Evolutionary conservation across 2,888 invertebrate species (phyloP).

Genomic region (Phytoseiulus persimilis): DNA sequence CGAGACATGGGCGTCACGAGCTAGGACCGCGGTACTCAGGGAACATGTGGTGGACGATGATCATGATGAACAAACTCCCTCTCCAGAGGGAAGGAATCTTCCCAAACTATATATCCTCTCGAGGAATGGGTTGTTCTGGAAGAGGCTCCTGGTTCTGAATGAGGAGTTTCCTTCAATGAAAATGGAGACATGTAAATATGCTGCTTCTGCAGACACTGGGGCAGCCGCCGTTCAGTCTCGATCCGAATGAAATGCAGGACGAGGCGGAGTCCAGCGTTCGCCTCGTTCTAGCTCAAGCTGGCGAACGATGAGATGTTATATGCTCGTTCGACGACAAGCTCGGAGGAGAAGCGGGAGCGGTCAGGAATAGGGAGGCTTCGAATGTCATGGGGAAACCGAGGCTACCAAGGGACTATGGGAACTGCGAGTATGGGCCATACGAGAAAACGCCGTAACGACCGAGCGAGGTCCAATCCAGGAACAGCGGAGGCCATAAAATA

Average conservation of each 20-base stretch:
- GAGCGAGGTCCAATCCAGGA: background rate
- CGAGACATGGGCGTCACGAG: too few relatives aligned
- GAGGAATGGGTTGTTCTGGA: too few relatives aligned
- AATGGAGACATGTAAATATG: too few relatives aligned
- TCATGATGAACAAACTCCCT: too few relatives aligned
- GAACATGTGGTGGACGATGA: too few relatives aligned
- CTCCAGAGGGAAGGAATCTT: too few relatives aligned
- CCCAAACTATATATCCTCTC: too few relatives aligned
- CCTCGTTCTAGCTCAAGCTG: background rate
- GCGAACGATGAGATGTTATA: background rate
- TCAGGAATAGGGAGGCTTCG: background rate
- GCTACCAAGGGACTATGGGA: background rate
- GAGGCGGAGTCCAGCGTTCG: background rate
- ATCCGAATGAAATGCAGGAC: background rate
- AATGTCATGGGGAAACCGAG: background rate
- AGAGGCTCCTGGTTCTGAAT: too few relatives aligned
- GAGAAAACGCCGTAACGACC: background rate
- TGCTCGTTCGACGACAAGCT: background rate
- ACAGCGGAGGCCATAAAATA: background rate
- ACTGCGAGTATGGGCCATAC: background rate
- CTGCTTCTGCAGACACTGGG: too few relatives aligned
- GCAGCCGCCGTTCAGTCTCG: background rate
- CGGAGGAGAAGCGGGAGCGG: background rate
- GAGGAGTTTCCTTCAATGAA: too few relatives aligned
- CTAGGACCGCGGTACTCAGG: too few relatives aligned